Conservation (phyloP, 2,113 vertebrate species). For the Ammospiza nelsoni region DNA sequence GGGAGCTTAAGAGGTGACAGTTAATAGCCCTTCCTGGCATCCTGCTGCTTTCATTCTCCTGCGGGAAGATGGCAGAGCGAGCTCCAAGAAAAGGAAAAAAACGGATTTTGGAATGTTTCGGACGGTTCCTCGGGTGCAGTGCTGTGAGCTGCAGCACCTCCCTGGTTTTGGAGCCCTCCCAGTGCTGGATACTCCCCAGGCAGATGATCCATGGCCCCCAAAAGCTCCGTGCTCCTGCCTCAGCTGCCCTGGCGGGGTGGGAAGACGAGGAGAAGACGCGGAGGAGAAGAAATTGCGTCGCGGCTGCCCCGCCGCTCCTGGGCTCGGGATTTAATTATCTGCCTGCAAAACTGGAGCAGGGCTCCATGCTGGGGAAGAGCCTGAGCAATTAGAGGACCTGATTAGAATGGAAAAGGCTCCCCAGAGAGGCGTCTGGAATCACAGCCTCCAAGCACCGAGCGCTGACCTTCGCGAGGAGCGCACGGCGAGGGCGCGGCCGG, state of each 20-base stretch:
- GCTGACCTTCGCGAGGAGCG: not conserved
- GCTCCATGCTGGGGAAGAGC: conserved; percentile 12
- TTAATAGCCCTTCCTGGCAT: not conserved
- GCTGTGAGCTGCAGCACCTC: not conserved
- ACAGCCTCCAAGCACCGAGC: not conserved
- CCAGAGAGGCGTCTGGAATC: not conserved
- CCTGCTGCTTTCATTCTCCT: not conserved
- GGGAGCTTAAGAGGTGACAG: not conserved
- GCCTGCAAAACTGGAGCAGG: not conserved
- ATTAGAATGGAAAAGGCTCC: conserved; percentile 10
- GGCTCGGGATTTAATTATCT: conserved; percentile 8
- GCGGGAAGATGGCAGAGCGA: not conserved
- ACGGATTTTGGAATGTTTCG: not conserved
- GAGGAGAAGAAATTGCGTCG: not conserved
- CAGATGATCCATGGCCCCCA: not conserved
- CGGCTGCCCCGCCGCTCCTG: not conserved
- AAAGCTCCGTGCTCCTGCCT: not conserved
- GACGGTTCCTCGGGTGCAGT: accelerated
- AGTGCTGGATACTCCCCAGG: accelerated
- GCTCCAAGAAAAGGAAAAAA: not conserved
- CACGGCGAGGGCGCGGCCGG: not conserved
- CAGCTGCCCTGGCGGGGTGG: not conserved
- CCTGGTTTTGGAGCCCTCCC: not conserved
- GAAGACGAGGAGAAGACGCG: not conserved
- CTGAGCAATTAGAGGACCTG: not conserved